Evolutionary conservation across 2,888 invertebrate genomes (phyloP), one percentile per base, ranked within the genome.

Genomic region (Trachelus tabidus): DNA sequence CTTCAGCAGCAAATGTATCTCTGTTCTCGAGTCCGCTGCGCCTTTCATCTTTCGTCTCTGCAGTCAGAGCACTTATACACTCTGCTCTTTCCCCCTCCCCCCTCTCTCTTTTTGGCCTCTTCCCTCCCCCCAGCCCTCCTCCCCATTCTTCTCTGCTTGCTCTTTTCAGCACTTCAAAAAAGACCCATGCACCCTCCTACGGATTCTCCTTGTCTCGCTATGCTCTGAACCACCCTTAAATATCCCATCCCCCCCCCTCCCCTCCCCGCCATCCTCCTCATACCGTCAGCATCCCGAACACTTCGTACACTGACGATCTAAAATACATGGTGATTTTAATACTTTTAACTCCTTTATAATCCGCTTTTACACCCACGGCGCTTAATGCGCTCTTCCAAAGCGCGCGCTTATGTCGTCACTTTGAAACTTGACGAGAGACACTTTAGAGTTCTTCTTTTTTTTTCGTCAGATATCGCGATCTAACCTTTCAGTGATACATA

Each of bases 261-360:
- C 15, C 77, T 33, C 73, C 73, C 37, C 34, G 11, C n/a, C 37
- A 11, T 69, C 37, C 73, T 76, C 71, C 33, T 76, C 73, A 3
- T 69, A 69, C 73, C 40, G 74, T 40, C 33, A 15, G 33, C n/a
- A 69, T 73, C 71, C 34, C 69, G 76, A 76, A 34, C n/a, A 71
- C 35, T 71, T 30, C 12, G 34, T 40, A 15, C 76, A 35, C n/a
- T 3, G 31, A 73, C 79, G 75, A 83, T 82, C 83, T 87, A 86
- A 89, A 88, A 89, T 89, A 87, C 89, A 86, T 86, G 85, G 87
- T 89, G 87, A 90, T 90, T 90, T 90, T 89, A 88, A 90, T 90
- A 90, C 90, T 89, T 89, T 89, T 85, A 89, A 89, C 89, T 88
- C 85, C 83, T 86, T 87, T 86, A 84, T 89, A 89, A 90, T 90